Evolutionary conservation across 1,140 invertebrate species (phyloP), one percentile per base, ranked within the genome.

Genomic region (Sminthurinus signatus): DNA sequence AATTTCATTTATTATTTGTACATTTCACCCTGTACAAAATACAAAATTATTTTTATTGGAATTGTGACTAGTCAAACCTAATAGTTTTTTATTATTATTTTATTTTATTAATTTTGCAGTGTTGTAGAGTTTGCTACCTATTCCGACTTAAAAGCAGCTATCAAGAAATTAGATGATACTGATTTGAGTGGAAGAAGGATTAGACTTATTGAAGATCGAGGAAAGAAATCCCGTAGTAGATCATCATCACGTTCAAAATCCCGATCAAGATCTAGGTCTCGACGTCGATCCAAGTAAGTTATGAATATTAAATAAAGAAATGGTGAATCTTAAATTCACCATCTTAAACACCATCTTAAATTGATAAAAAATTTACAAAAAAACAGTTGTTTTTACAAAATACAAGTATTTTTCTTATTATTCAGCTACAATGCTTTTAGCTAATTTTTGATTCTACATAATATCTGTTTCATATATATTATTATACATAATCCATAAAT

Each of bases 181-280:
- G 96, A 99, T 75, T 79, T 98, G 52, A 97, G 94, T 78, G 93
- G 93, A 1, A 84, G 93, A n/a, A 83, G 89, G 51, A 93, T 99
- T 63, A 85, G 86, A 55, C 78, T 99, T 48, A 81, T 96, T 60
- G 95, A 98, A 79, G 93, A 96, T 74, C 80, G 83, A 55, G 82
- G 85, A 60, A 82, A 82, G 54, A 79, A 82, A 12, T 79, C 81
- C 52, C 31, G 86, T 65, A 88, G 87, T 23, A 80, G 85, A 27
- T 82, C 84, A 72, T 82, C 86, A 63, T 84, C 83, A 58, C 79
- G 82, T 29, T 84, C 83, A 68, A 80, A 80, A 72, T 82, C 80
- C 65, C 78, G 80, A 67, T 82, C 82, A 69, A 78, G 79, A 70
- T 82, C 81, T 72, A 77, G 77, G 62, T 80, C 79, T 62, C 70